phyloP scores from a whole-genome alignment of 2,113 vertebrate genomes.

The sheep (Ovis aries) region DNA sequence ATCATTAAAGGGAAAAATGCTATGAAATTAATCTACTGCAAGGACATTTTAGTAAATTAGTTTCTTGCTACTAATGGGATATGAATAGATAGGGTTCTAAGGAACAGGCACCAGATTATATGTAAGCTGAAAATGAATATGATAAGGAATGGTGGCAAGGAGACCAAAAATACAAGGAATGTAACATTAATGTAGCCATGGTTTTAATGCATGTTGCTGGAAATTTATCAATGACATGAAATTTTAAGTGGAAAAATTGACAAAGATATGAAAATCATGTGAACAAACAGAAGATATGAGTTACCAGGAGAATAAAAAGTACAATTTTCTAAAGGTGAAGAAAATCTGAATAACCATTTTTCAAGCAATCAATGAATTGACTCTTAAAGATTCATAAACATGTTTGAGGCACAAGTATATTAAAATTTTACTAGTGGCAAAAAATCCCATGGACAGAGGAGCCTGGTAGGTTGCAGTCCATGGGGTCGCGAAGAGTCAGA shows the following conservation, averaged over 20 bases:
- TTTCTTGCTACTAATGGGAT: neutral
- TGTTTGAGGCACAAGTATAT: neutral
- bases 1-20: neutral
- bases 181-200: neutral
- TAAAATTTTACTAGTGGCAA: neutral
- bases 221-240: neutral
- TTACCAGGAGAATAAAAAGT: neutral
- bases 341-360: neutral
- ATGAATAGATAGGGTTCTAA: neutral
- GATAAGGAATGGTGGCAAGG: neutral
- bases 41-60: neutral
- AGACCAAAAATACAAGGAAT: neutral
- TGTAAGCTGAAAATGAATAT: neutral
- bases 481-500: too few relatives aligned
- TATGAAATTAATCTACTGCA: neutral
- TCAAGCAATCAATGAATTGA: neutral
- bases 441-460: neutral
- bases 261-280: neutral
- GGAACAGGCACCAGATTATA: neutral
- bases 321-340: neutral
- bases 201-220: neutral
- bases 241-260: neutral
- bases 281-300: neutral
- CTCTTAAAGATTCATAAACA: neutral
- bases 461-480: too few relatives aligned